Evolutionary conservation across 2,888 invertebrate species (phyloP).

Genomic region (Dysmachus trigonus): DNA sequence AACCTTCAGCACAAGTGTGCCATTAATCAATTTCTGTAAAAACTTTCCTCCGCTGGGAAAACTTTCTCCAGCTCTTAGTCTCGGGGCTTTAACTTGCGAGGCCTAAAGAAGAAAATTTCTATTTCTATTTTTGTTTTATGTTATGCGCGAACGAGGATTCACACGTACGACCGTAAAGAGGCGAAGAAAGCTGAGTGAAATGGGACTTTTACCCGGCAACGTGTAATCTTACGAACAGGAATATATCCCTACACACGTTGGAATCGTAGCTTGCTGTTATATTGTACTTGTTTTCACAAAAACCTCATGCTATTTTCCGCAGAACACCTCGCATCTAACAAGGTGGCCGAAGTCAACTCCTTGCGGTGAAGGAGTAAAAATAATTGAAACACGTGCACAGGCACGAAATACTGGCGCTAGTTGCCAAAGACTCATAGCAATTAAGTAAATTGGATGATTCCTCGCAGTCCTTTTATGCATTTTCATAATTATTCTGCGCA

Average conservation of each 20-base stretch:
- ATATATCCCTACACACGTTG: neutral
- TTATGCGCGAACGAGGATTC: neutral
- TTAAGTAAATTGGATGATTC: conserved; percentile 29
- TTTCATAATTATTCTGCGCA: conserved; percentile 13
- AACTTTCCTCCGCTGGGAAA: neutral
- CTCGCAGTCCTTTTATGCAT: neutral
- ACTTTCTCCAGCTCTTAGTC: neutral
- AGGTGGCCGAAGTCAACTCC: neutral
- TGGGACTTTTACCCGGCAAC: conserved; percentile 6
- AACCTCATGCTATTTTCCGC: neutral
- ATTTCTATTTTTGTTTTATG: conserved; percentile 17
- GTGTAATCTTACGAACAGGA: neutral
- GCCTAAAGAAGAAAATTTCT: neutral
- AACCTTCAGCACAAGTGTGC: conserved; percentile 21
- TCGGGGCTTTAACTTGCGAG: neutral
- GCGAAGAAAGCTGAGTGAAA: neutral
- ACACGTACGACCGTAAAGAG: neutral
- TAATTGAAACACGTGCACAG: neutral
- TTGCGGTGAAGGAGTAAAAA: neutral
- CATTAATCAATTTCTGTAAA: conserved; percentile 21
- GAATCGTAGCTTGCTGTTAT: neutral
- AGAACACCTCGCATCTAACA: neutral
- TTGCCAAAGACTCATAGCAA: conserved; percentile 4
- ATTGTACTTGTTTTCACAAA: neutral
- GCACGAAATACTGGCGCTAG: neutral